Base-by-base conservation (phyloP, 2,113 vertebrate genomes). In the Thinocorus orbignyianus region DNA sequence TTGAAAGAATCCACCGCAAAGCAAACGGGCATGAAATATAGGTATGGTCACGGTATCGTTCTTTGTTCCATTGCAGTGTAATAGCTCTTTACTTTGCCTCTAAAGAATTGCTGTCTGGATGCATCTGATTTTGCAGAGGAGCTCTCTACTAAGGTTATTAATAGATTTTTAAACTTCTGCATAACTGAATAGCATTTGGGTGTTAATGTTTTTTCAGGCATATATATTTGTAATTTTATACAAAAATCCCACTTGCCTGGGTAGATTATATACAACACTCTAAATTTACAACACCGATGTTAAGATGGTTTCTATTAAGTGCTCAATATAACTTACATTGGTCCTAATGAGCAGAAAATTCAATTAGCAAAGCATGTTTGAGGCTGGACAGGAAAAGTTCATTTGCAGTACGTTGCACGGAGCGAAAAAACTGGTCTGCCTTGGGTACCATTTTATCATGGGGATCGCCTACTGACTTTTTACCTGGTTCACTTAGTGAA, bases 1-100 rank as follows among this genome's bases (percentile, higher is more conserved):
- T 98, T 99, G 95, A 99, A 99, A 96, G 99, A 99, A 98, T 99
- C 99, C 76, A 99, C 99, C 1, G 99, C 99, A 35, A 99, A 99
- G 97, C 99, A 99, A 98, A 99, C 99, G 49, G 99, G 99, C 97
- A 99, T 99, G 99, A 99, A 99, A 98, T 99, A 99, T 98, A 99
- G 99, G 99, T 99, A 99, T 96, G 99, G 94, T 91, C 30, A 52
- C 22, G 4, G 80, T 86, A 19, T 86, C 42, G 54, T 52, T 94
- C 76, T 81, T 81, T 77, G 77, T 72, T n/a, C 14, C 62, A 6
- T 70, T 82, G 84, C 76, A 5, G 58, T 11, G 86, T 64, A 15
- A 76, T 61, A 13, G 70, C 49, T 92, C 92, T 76, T 58, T 72
- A 72, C 33, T 91, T 71, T 70, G 51, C 62, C 78, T 58, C 20